Conservation (phyloP, 2,888 invertebrate genomes). For the Hypolimnas misippus region DNA sequence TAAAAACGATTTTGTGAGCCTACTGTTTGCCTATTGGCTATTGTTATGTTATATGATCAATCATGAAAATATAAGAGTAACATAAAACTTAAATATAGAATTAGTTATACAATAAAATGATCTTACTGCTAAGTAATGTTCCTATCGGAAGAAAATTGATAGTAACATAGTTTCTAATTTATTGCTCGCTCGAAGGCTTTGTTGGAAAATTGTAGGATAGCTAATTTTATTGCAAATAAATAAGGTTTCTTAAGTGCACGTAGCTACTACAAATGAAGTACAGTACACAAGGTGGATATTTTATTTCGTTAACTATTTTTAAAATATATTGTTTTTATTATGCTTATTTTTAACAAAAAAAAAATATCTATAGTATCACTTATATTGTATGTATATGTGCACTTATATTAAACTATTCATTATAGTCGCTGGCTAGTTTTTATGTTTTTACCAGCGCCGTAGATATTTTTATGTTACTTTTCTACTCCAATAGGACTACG, state of each 20-base stretch:
- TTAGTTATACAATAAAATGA: not conserved
- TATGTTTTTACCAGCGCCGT: no score
- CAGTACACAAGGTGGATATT: not conserved
- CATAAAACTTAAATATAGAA: not conserved
- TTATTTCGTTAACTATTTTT: not conserved
- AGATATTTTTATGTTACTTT: no score
- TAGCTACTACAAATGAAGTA: not conserved
- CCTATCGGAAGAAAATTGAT: conserved; percentile 2
- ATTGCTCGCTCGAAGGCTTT: conserved; percentile 12
- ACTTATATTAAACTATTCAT: no score
- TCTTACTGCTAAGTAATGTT: not conserved
- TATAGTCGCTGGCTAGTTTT: no score
- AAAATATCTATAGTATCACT: no score
- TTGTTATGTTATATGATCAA: no score
- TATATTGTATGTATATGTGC: no score
- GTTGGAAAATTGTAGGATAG: conserved; percentile 7
- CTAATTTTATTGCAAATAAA: conserved; percentile 13
- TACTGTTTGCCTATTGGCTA: no score
- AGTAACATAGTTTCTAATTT: conserved; percentile 5
- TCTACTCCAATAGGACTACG: no score
- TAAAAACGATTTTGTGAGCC: no score
- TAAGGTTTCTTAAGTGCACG: conserved; percentile 1
- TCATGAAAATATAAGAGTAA: not conserved
- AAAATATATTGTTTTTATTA: no score
- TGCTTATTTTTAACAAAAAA: no score